These are phyloP conservation scores for Phortica okadai DNA, from an alignment of 2,888 invertebrate species.

Conservation along the genomic window DNA sequence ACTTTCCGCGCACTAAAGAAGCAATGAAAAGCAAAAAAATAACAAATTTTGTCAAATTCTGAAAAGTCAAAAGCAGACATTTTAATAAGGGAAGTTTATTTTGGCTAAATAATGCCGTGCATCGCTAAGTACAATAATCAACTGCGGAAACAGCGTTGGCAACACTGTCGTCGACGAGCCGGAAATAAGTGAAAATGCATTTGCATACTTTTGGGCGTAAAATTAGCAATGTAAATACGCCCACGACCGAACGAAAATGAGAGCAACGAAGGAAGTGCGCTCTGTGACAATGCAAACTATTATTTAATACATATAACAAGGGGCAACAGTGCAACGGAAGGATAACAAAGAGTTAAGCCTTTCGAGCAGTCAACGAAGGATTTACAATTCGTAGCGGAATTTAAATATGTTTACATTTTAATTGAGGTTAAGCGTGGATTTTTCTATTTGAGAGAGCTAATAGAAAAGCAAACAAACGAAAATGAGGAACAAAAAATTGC, in stretches of 20 bases:
- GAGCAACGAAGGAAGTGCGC: conserved; percentile 33
- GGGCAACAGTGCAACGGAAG: conserved; percentile 26
- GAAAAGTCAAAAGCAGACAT: conserved; percentile 35
- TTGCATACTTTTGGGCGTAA: conserved; percentile 52
- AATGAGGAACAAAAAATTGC: no score
- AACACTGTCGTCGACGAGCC: conserved; percentile 1
- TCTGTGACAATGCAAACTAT: conserved; percentile 52
- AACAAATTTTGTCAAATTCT: neutral
- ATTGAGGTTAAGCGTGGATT: conserved; percentile 68
- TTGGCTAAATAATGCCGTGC: conserved; percentile 57
- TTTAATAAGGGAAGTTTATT: conserved; percentile 59
- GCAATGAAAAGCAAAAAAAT: neutral
- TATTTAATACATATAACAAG: conserved; percentile 60
- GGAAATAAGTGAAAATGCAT: conserved; percentile 34
- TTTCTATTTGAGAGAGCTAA: conserved; percentile 26
- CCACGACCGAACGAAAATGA: conserved; percentile 37
- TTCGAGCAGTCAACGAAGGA: conserved; percentile 20
- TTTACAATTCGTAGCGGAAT: conserved; percentile 42
- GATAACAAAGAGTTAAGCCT: conserved; percentile 12
- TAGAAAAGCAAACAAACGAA: neutral
- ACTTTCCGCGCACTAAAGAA: no score
- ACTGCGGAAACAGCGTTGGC: conserved; percentile 52
- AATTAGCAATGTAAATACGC: conserved; percentile 56
- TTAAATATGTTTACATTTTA: conserved; percentile 69
- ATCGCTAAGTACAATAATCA: conserved; percentile 50